phyloP scores from a whole-genome alignment of 2,888 invertebrate genomes.

The Ephialtes manifestator region DNA sequence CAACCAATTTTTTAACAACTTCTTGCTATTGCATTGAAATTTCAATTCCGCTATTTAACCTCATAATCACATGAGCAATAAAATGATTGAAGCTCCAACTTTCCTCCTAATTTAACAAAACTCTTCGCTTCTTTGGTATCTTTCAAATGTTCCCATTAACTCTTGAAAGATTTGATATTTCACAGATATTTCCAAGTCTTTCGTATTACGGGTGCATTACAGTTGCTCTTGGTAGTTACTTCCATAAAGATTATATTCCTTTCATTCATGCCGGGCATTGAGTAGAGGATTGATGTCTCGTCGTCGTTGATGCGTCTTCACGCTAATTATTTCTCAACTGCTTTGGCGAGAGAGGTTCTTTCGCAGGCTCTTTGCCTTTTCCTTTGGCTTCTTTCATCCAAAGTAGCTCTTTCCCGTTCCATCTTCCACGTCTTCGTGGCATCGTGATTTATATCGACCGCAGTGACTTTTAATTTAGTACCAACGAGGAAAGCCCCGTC shows the following conservation, averaged over 20 bases:
- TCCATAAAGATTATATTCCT: slow-evolving; percentile 39
- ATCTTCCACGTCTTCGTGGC: slow-evolving; percentile 32
- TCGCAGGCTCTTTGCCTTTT: slow-evolving; percentile 44
- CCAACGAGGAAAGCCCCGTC: background rate
- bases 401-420: slow-evolving; percentile 29
- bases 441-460: slow-evolving; percentile 23
- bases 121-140: background rate
- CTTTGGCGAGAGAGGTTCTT: slow-evolving; percentile 9
- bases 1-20: too few species aligned
- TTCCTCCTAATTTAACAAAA: too few species aligned
- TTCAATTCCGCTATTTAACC: too few species aligned
- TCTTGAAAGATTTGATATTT: background rate
- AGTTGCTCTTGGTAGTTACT: background rate
- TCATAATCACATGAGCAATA: too few species aligned
- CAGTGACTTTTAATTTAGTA: slow-evolving; percentile 18
- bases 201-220: background rate
- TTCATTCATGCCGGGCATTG: slow-evolving; percentile 21
- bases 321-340: slow-evolving; percentile 52
- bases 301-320: slow-evolving; percentile 41
- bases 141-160: background rate
- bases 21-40: too few species aligned
- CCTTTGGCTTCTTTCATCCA: slow-evolving; percentile 28
- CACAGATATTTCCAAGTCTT: background rate
- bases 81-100: too few species aligned
- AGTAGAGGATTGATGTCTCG: slow-evolving; percentile 39